Evolutionary conservation across 2,797 vertebrate species (phyloP).

Genomic region (Urocyon cinereoargenteus): DNA sequence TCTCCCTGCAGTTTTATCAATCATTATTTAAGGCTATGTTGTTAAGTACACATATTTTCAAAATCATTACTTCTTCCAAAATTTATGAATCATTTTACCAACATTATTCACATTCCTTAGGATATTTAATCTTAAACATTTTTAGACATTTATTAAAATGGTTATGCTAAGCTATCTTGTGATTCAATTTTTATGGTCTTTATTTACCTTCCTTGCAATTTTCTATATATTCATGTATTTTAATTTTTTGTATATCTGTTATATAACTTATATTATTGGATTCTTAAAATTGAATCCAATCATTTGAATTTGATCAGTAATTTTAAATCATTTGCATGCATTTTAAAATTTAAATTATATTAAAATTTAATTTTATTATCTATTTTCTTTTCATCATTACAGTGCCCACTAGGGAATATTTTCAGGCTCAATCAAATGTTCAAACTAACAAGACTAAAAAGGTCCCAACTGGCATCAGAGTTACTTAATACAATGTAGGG

Average conservation of each 20-base stretch:
- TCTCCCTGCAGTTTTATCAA: not conserved
- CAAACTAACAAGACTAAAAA: not conserved
- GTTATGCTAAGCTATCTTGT: not conserved
- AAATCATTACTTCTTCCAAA: not conserved
- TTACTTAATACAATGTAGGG: not conserved
- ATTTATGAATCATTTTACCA: not conserved
- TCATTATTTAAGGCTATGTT: not conserved
- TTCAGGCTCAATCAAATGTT: not conserved
- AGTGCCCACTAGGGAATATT: not conserved
- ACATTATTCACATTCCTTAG: not conserved
- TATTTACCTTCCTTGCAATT: not conserved
- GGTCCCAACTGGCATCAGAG: not conserved
- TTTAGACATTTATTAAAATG: not conserved
- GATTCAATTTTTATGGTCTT: not conserved
- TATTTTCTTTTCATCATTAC: not conserved
- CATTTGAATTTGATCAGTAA: not conserved
- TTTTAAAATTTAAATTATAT: not conserved
- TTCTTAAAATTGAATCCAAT: not conserved
- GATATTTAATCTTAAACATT: not conserved
- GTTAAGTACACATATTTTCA: not conserved
- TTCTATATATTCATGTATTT: not conserved
- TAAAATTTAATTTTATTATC: not conserved
- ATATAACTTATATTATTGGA: not conserved
- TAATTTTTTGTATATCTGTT: not conserved
- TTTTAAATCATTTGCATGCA: not conserved